A percentile compares a stretch with the other conserved stretches of the same genome.
These are phyloP conservation scores for Phrynosoma platyrhinos DNA, from an alignment of 2,113 vertebrate species.

Conservation along the genomic window DNA sequence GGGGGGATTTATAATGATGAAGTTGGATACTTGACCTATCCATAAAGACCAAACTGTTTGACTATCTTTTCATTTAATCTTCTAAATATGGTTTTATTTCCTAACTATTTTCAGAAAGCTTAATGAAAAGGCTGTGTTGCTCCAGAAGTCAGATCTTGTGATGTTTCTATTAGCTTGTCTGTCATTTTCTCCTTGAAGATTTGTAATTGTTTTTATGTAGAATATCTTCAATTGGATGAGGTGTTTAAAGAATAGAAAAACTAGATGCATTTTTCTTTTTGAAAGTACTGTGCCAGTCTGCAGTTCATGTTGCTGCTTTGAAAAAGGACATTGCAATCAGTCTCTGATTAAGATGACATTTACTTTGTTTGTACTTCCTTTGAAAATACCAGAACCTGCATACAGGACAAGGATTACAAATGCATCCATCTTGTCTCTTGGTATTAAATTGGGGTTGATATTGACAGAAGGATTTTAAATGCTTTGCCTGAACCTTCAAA, in stretches of 20 bases:
- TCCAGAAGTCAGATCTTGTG: conserved; percentile 52
- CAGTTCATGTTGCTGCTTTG: conserved; percentile 17
- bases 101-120: conserved; percentile 53
- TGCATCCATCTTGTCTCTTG: background rate
- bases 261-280: conserved; percentile 35
- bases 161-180: conserved; percentile 58
- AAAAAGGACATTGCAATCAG: conserved; percentile 31
- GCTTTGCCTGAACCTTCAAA: background rate
- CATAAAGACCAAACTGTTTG: background rate
- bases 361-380: conserved; percentile 7
- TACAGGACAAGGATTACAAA: background rate
- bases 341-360: conserved; percentile 35
- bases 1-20: background rate
- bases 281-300: conserved; percentile 36
- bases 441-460: background rate
- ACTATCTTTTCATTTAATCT: conserved; percentile 6
- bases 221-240: conserved; percentile 40
- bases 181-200: conserved; percentile 28
- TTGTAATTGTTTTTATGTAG: conserved; percentile 53
- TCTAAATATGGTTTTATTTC: conserved; percentile 33
- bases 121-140: conserved; percentile 67
- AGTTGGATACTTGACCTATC: background rate
- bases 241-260: conserved; percentile 37
- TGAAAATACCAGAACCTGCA: conserved; percentile 2
- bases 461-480: background rate